Evolutionary conservation across 2,113 vertebrate genomes (phyloP), one percentile per base, ranked within the genome.

Genomic region (Prolemur simus): DNA sequence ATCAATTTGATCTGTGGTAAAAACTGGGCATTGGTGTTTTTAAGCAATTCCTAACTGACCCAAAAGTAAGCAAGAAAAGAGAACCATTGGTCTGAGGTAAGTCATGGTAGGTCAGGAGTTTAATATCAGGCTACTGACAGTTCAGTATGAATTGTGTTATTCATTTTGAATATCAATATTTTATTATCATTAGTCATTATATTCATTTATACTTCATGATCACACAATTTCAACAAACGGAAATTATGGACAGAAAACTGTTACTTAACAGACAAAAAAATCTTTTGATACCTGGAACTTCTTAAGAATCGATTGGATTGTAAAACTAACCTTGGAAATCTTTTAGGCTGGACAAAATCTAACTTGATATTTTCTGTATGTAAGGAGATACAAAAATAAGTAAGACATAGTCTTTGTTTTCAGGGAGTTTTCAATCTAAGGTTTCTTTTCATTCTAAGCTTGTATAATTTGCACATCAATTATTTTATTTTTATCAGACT

Each of bases 401-500:
- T 89, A 80, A 83, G 42, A 69, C 12, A 37, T 20, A 34, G 32
- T 71, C 52, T 85, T 71, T 84, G 27, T 82, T 87, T 87, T 77
- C 69, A 95, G 29, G 56, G n/a, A 74, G 32, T 73, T 83, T 95
- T 97, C 76, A 90, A 27, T 45, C 60, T 49, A 94, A 68, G 47
- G 14, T 71, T 95, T 52, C 69, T 96, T 96, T 69, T 96, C 29
- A 80, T 93, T 83, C 58, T 58, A 68, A 80, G 42, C 7, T 90
- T 88, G n/a, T 49, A 60, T 64, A 96, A 96, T 81, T 95, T 92
- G 23, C 60, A 88, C 66, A 88, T 47, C 21, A 85, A 82, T 96
- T 97, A 76, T 76, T 96, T 96, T 92, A 92, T 96, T 95, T 96
- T 95, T 95, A 96, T 90, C 60, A 92, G 58, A 82, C n/a, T 73